phyloP scores from a whole-genome alignment of 1,140 invertebrate genomes.

The Potamilus streckersoni region DNA sequence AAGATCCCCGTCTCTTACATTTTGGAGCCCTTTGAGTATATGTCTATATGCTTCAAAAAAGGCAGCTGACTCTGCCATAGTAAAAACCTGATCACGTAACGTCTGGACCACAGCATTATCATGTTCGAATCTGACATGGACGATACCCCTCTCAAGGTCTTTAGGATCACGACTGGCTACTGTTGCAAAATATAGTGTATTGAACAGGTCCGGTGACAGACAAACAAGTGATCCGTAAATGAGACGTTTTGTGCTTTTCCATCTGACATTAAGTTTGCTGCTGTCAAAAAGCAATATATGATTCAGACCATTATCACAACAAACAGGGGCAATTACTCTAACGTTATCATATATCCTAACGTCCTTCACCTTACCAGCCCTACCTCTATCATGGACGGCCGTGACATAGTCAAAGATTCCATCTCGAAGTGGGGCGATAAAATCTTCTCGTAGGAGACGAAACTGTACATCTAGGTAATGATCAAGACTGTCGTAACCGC shows the following conservation, averaged over 20 bases:
- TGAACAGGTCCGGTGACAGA: constrained; percentile 77
- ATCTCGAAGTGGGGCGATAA: constrained; percentile 62
- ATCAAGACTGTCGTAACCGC: constrained; percentile 73
- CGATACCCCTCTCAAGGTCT: constrained; percentile 34
- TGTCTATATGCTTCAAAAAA: constrained; percentile 71
- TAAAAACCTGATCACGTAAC: constrained; percentile 32
- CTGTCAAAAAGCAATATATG: constrained; percentile 56
- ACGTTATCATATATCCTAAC: constrained; percentile 53
- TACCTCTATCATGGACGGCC: constrained; percentile 9
- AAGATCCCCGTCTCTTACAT: constrained; percentile 57
- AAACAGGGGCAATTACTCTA: constrained; percentile 34
- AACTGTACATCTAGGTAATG: constrained; percentile 85
- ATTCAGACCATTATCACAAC: constrained; percentile 33
- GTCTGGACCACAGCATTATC: constrained; percentile 7
- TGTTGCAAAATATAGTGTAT: constrained; percentile 76
- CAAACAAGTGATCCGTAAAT: constrained; percentile 80
- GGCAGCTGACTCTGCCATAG: constrained; percentile 68
- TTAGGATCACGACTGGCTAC: constrained; percentile 73
- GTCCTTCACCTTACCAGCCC: constrained; percentile 26
- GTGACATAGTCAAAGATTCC: constrained; percentile 52
- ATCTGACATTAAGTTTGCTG: constrained; percentile 49
- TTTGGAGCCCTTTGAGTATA: constrained; percentile 65
- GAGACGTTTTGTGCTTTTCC: constrained; percentile 72
- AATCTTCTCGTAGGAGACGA: constrained; percentile 79
- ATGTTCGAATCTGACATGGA: constrained; percentile 62